Evolutionary conservation across 2,888 invertebrate species (phyloP).

Genomic region (Drosophila demipolita): DNA sequence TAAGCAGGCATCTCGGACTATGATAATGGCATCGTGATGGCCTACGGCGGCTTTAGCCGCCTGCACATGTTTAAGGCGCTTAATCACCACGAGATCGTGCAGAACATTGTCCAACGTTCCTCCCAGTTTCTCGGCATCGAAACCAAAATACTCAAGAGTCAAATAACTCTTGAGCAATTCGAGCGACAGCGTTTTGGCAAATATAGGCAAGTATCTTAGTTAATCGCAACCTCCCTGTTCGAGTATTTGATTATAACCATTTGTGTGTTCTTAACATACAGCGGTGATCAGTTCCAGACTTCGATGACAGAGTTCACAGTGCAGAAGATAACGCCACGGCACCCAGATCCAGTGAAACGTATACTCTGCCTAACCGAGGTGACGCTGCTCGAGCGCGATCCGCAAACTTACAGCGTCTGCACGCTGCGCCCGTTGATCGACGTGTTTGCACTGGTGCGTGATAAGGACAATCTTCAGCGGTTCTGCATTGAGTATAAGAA

Average conservation of each 20-base stretch:
- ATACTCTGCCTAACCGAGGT: conserved; percentile 97
- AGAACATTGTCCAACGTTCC: conserved; percentile 94
- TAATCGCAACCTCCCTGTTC: conserved; percentile 77
- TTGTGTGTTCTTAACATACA: conserved; percentile 84
- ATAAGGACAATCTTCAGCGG: conserved; percentile 95
- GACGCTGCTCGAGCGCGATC: conserved; percentile 98
- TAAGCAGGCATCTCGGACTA: conserved; percentile 92
- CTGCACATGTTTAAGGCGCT: conserved; percentile 95
- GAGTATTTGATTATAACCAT: not conserved
- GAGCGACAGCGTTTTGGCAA: conserved; percentile 95
- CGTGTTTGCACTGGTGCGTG: conserved; percentile 96
- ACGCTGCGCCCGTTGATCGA: conserved; percentile 93
- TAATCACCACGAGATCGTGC: conserved; percentile 94
- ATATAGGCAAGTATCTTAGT: conserved; percentile 89
- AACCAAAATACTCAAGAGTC: conserved; percentile 93
- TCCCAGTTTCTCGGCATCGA: conserved; percentile 91
- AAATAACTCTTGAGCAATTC: conserved; percentile 94
- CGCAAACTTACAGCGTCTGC: conserved; percentile 97
- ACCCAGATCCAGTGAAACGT: conserved; percentile 93
- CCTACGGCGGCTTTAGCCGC: conserved; percentile 95
- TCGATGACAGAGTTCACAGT: conserved; percentile 98
- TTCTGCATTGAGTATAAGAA: conserved; percentile 97
- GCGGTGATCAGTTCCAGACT: conserved; percentile 97
- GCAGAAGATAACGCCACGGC: conserved; percentile 94
- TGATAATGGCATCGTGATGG: conserved; percentile 96